Evolutionary conservation across 1,140 invertebrate species (phyloP).

Genomic region (Aleiodes sp.): DNA sequence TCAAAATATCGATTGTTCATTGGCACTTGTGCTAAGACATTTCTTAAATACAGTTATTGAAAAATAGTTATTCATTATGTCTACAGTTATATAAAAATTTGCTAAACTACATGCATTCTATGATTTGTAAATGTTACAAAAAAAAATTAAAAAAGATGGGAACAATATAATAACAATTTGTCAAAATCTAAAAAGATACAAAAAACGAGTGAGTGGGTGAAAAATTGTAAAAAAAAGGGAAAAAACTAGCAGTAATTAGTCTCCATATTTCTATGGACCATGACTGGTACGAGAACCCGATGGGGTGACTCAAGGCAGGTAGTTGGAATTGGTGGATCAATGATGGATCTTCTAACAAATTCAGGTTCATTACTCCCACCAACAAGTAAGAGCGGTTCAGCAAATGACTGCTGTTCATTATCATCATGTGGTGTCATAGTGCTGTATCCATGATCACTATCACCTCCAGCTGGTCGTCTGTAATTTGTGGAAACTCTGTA

Average conservation of each 20-base stretch:
- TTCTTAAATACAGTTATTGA: conserved; percentile 2
- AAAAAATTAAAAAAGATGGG: too few relatives aligned
- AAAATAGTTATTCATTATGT: background rate
- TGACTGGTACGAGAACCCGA: conserved; percentile 85
- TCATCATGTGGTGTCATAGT: conserved; percentile 95
- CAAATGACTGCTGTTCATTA: conserved; percentile 81
- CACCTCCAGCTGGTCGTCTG: conserved; percentile 80
- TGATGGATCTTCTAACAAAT: conserved; percentile 47
- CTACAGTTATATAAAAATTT: background rate
- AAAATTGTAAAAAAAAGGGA: background rate
- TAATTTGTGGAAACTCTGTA: conserved; percentile 87
- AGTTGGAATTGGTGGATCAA: conserved; percentile 55
- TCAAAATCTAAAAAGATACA: too few relatives aligned
- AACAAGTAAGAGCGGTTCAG: conserved; percentile 68
- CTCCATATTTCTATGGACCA: conserved; percentile 86
- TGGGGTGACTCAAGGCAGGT: conserved; percentile 68
- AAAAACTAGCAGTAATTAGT: conserved; percentile 64
- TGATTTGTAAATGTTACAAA: too few relatives aligned
- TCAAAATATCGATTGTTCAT: conserved; percentile 31
- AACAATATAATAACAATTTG: too few relatives aligned
- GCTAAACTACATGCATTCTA: background rate
- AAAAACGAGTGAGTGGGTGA: too few relatives aligned
- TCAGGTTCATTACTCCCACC: conserved; percentile 60
- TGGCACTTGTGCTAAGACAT: conserved; percentile 24
- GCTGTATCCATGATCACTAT: conserved; percentile 94